Evolutionary conservation across 2,888 invertebrate species (phyloP), one percentile per base, ranked within the genome.

Genomic region (Ptychoptera albimana): DNA sequence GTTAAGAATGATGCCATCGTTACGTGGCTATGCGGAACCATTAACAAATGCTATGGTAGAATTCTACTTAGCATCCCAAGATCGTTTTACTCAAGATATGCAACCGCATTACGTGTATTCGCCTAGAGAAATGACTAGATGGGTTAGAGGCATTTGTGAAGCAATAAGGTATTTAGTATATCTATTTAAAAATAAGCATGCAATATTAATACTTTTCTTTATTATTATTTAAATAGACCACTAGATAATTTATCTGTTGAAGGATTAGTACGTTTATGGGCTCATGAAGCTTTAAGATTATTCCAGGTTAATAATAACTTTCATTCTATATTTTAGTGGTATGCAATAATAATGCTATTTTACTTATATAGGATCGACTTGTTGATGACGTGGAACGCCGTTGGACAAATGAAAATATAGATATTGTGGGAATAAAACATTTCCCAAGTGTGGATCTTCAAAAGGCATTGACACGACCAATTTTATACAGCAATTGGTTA

Each of bases 91-190:
- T 1, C 97, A 97, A 67, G 98, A 98, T 66, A 97, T 97, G 92
- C 98, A 99, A 65, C 98, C 98, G 1, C 98, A 99, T 67, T 98
- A 99, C 64, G 96, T 99, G 0, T 98, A 99, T 70, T 96, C 96
- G 45, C 98, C 98, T 9, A 75, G 91, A 58, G 98, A 98, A 69
- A 91, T 98, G 92, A 98, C 98, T 0, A 72, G 98, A 59, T 98
- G 98, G 98, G 97, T 98, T 44, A 77, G 98, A 49, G 98, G 98
- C 50, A 98, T 99, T 53, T 96, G 94, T 62, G 98, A 99, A 68
- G 98, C 98, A 9, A 88, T 99, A 49, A 70, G 77, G 75, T 74
- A 54, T 42, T 37, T 36, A 23, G 47, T 46, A 45, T 46, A 41
- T 9, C 53, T 4, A n/a, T n/a, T n/a, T n/a, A n/a, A n/a, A n/a